Base-by-base conservation (phyloP, 35 echinoderm and acorn worm species). In the Heliocidaris tuberculata region DNA sequence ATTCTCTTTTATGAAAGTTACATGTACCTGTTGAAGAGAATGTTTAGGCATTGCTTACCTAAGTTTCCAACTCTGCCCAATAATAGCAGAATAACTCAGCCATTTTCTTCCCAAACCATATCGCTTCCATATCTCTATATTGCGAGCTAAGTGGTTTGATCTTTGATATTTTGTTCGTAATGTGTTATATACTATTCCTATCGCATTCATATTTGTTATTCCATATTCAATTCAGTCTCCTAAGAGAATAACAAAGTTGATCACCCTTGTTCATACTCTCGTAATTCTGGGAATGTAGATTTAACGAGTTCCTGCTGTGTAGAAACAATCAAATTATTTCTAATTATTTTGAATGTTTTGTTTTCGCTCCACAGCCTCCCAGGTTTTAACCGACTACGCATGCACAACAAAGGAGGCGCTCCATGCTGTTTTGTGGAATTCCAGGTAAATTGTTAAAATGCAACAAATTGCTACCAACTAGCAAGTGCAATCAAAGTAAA, bases 401-500 rank as follows among this genome's bases (percentile, higher is more conserved):
- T 97, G 95, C 96, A 99, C 92, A 99, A 99, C 94, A 99, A 99
- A 96, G 97, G 97, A 31, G 98, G 98, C 19, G 96, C 98, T 7
- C 96, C 97, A 47, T 99, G 98, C 93, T 97, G 97, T 88, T 99
- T 99, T 95, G 98, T 97, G 60, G 98, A 99, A 97, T 99, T 99
- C 96, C 98, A 99, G 94, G 98, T 99, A 95, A 96, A 94, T 96
- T 85, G 31, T 88, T 9, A 31, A 31, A 12, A 94, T 24, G 24
- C 48, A 49, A 94, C 61, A 16, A 31, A 94, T 78, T 78, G 19
- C 31, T 94, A 94, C 61, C 7, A 31, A 85, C 94, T 60, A 94
- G 86, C 31, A 86, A 93, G 50, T 47, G 49, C 17, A 31, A 24
- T 60, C 27, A 27, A n/a, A 27, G 27, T 78, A 78, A 70, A 5